phyloP scores from a whole-genome alignment of 2,113 vertebrate species.

The Anhinga anhinga region DNA sequence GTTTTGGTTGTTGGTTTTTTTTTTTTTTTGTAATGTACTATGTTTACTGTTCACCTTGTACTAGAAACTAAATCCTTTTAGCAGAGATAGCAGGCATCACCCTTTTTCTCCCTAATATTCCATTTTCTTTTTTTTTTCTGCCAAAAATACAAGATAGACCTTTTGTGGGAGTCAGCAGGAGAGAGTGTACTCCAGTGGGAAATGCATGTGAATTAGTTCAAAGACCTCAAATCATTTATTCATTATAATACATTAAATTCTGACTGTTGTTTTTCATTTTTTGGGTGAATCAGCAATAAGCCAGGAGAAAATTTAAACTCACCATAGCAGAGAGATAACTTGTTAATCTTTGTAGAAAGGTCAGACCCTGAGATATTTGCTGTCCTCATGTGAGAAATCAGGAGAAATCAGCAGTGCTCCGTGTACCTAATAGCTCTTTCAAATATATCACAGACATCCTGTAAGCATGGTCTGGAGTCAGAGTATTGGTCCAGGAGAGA shows the following conservation, averaged over 20 bases:
- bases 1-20: no score
- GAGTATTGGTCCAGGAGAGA: background rate
- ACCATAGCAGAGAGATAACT: background rate
- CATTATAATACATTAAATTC: background rate
- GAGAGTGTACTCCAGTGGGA: background rate
- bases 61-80: background rate
- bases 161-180: background rate
- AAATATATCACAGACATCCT: background rate
- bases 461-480: background rate
- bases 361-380: background rate
- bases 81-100: background rate
- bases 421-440: background rate
- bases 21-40: background rate
- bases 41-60: conserved; percentile 9
- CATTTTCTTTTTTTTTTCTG: background rate
- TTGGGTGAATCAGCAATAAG: background rate
- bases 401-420: background rate
- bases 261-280: background rate
- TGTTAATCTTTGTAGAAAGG: background rate
- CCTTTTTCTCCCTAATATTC: background rate
- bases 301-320: background rate
- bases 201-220: background rate
- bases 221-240: background rate
- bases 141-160: background rate
- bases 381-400: background rate